Conservation (phyloP, 1,140 invertebrate species). For the Ceratina australensis region DNA sequence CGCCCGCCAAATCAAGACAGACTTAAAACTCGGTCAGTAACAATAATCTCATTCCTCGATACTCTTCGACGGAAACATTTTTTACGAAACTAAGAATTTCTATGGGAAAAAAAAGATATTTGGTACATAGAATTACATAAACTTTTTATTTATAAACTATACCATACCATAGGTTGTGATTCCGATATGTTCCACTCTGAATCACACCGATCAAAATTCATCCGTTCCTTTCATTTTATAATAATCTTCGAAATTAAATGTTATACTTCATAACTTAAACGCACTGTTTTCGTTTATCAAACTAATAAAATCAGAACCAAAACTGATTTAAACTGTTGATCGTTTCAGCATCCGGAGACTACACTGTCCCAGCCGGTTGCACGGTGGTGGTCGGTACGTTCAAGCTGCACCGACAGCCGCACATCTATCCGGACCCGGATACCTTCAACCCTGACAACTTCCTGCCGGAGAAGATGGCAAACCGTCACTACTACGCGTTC, state of each 20-base stretch:
- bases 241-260: not conserved
- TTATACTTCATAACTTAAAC: not conserved
- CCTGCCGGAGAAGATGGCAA: constrained; percentile 86
- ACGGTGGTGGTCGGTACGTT: constrained; percentile 84
- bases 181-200: too few species aligned
- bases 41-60: too few species aligned
- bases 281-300: not conserved
- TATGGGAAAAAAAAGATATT: too few species aligned
- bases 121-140: not conserved
- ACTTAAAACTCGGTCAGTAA: constrained; percentile 83
- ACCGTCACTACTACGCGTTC: constrained; percentile 90
- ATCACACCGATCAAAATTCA: too few species aligned
- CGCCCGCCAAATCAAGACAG: constrained; percentile 85
- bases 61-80: too few species aligned
- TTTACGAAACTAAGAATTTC: too few species aligned
- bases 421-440: constrained; percentile 88
- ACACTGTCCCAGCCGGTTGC: constrained; percentile 83
- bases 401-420: constrained; percentile 85
- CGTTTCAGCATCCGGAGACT: constrained; percentile 78
- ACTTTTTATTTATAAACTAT: too few species aligned
- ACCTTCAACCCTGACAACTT: constrained; percentile 93
- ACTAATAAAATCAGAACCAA: not conserved
- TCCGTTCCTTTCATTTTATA: not conserved
- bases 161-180: too few species aligned
- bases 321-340: not conserved